Evolutionary conservation across 2,888 invertebrate species (phyloP).

Genomic region (Tenthredo notha): DNA sequence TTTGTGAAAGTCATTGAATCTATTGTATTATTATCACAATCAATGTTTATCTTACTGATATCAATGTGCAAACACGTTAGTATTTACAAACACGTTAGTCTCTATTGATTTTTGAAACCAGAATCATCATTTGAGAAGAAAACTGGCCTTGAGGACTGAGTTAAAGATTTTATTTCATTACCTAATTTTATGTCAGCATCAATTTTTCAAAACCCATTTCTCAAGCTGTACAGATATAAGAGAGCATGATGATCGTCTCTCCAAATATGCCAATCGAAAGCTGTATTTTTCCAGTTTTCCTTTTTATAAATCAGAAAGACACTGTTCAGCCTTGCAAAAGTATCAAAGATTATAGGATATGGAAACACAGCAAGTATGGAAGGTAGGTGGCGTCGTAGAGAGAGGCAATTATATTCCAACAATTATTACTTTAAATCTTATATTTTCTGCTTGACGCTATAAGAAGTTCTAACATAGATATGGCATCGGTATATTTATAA

Average conservation of each 20-base stretch:
- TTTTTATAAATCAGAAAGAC: not conserved
- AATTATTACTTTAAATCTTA: not conserved
- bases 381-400: not conserved
- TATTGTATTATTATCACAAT: not conserved
- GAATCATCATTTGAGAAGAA: not conserved
- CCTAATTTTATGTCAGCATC: not conserved
- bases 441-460: not conserved
- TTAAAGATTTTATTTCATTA: not conserved
- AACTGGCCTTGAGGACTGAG: not conserved
- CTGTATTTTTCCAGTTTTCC: not conserved
- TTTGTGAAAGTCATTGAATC: not conserved
- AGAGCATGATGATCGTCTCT: not conserved
- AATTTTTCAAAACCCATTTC: not conserved
- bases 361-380: not conserved
- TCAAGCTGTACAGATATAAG: not conserved
- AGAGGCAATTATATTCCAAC: not conserved
- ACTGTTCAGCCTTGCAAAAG: not conserved
- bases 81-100: too few species aligned
- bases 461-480: not conserved
- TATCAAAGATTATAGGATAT: not conserved
- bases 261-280: not conserved
- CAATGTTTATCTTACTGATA: not conserved
- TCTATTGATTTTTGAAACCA: too few species aligned
- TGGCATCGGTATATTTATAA: not conserved
- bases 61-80: not conserved